Percentiles rank a stretch among this genome's conserved stretches.
Conservation (phyloP, 2,888 invertebrate genomes). For the Polyploca ridens region DNA sequence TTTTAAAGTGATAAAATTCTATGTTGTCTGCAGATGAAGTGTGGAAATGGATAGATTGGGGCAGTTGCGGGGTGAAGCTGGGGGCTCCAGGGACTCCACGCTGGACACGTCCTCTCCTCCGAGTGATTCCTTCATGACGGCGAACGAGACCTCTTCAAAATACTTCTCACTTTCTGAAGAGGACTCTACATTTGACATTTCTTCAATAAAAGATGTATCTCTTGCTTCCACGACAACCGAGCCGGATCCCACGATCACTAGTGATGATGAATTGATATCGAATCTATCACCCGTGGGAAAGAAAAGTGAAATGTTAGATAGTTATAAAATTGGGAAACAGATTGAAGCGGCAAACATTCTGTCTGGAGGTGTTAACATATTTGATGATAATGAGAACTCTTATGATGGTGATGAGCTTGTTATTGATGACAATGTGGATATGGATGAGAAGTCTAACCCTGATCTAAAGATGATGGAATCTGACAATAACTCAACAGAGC, state of each 20-base stretch:
- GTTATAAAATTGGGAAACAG: constrained; percentile 74
- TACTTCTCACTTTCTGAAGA: constrained; percentile 77
- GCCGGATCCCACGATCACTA: constrained; percentile 52
- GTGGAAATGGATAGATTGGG: constrained; percentile 80
- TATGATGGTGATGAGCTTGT: constrained; percentile 79
- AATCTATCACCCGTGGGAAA: constrained; percentile 71
- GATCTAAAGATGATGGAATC: constrained; percentile 48
- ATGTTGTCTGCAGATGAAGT: constrained; percentile 75
- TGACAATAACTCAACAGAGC: constrained; percentile 44
- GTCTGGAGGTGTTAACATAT: constrained; percentile 79
- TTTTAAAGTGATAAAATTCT: constrained; percentile 37
- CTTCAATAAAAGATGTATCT: constrained; percentile 65
- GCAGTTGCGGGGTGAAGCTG: constrained; percentile 72
- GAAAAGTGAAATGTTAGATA: constrained; percentile 63
- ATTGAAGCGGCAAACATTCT: constrained; percentile 80
- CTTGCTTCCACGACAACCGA: constrained; percentile 46
- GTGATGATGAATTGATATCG: constrained; percentile 58
- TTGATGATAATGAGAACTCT: constrained; percentile 82
- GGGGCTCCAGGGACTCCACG: constrained; percentile 67
- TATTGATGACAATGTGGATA: constrained; percentile 76
- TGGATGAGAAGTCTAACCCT: constrained; percentile 58
- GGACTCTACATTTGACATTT: constrained; percentile 68
- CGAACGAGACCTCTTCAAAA: constrained; percentile 74
- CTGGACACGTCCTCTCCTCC: constrained; percentile 69
- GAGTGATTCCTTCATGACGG: constrained; percentile 74